Evolutionary conservation across 2,113 vertebrate genomes (phyloP).

Genomic region (Lagopus leucura): DNA sequence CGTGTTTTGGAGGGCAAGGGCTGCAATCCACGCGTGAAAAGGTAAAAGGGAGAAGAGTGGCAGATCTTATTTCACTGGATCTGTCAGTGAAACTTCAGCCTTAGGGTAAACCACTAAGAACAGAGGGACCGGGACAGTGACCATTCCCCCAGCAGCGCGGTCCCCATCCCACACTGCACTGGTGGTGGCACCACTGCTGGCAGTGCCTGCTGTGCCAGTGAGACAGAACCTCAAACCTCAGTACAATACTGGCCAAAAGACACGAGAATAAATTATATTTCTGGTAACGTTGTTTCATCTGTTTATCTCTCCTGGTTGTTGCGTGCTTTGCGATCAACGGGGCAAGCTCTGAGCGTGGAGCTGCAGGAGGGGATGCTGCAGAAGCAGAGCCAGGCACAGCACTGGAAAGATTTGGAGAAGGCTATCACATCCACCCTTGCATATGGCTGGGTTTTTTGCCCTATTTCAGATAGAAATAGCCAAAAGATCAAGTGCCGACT

Average conservation of each 20-base stretch:
- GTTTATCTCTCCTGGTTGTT: neutral
- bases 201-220: neutral
- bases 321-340: neutral
- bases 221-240: neutral
- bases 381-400: neutral
- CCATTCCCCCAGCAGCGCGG: neutral
- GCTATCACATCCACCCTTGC: neutral
- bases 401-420: neutral
- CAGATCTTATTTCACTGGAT: neutral
- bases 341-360: neutral
- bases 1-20: neutral
- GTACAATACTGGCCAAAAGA: neutral
- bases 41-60: neutral
- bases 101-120: neutral
- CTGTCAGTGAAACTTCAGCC: neutral
- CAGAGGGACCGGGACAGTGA: neutral
- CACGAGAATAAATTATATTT: neutral
- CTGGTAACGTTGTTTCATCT: neutral
- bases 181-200: neutral
- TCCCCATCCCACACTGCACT: neutral
- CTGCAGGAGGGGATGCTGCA: neutral
- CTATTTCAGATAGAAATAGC: neutral
- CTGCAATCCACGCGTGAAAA: neutral
- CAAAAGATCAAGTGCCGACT: neutral
- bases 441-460: neutral